Evolutionary conservation across 2,888 invertebrate genomes (phyloP), one percentile per base, ranked within the genome.

Genomic region (Petrolisthes manimaculis): DNA sequence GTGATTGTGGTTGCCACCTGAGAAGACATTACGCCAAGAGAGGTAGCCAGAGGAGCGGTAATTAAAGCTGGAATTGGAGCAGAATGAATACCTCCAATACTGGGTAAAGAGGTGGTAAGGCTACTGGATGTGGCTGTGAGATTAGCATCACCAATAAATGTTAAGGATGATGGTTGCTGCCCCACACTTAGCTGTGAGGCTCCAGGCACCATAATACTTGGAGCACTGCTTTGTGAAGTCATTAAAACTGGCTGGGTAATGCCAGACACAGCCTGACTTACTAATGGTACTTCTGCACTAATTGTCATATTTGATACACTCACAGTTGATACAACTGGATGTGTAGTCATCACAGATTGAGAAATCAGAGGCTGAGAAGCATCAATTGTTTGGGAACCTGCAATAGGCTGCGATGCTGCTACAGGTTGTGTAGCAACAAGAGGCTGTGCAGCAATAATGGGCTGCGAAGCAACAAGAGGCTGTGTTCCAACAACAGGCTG

Each of bases 401-500:
- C 81, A 12, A 14, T 24, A 54, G 83, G 56, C 56, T 86, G 86
- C 37, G 86, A 18, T 56, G 74, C 81, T 74, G 71, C 71, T n/a
- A 51, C 54, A 54, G 86, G 56, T 55, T 80, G 85, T 37, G 86
- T 55, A 37, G 86, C 69, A 37, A 86, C 71, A 53, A 37, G 24
- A 9, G 80, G 80, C 55, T 86, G 80, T 18, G 86, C 54, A 55
- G 74, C 53, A 54, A 74, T 9, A 67, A 53, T 4, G 37, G 79
- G 56, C 86, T 80, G 86, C 71, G 86, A 61, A 55, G n/a, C 71
- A 56, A 80, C 75, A 21, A 81, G 18, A 6, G 87, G 83, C 51
- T 69, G 74, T 71, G 87, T n/a, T n/a, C 69, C 71, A 61, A 88
- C 56, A n/a, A 84, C 81, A 24, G 81, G 77, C 75, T 88, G 88